phyloP scores from a whole-genome alignment of 2,797 vertebrate species.

The Huso huso region DNA sequence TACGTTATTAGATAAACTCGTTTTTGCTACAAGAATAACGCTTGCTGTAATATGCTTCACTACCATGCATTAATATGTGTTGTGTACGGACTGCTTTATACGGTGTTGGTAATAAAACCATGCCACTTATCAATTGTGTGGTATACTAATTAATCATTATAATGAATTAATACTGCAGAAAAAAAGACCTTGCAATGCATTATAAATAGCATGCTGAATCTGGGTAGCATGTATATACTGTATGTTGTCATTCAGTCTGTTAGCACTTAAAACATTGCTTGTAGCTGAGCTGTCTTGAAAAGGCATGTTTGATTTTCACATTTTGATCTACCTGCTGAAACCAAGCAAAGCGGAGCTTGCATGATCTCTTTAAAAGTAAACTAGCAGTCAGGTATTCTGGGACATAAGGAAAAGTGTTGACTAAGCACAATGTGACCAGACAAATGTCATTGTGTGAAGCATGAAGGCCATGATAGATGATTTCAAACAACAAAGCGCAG shows the following conservation, averaged over 20 bases:
- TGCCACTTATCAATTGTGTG: too few species aligned
- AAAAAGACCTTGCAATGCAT: too few species aligned
- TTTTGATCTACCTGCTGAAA: background rate
- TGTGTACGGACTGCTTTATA: too few species aligned
- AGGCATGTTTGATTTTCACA: background rate
- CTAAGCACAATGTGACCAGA: slow-evolving; percentile 55
- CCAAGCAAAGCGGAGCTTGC: background rate
- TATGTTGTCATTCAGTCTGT: background rate
- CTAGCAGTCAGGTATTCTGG: slow-evolving; percentile 43
- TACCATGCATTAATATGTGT: too few species aligned
- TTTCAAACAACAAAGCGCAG: slow-evolving; percentile 66
- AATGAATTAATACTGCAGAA: too few species aligned
- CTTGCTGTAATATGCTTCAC: too few species aligned
- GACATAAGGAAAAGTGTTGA: slow-evolving; percentile 54
- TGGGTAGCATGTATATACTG: background rate
- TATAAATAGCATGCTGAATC: too few species aligned
- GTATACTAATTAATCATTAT: too few species aligned
- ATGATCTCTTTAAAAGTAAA: slow-evolving; percentile 30
- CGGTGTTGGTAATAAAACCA: too few species aligned
- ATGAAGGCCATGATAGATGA: slow-evolving; percentile 67
- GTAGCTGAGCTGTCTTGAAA: background rate
- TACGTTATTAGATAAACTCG: too few species aligned
- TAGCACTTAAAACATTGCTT: too few species aligned
- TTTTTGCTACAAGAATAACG: too few species aligned
- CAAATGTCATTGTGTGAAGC: slow-evolving; percentile 63